Base-by-base conservation (phyloP, 2,888 invertebrate species). In the Aphodius granarius region DNA sequence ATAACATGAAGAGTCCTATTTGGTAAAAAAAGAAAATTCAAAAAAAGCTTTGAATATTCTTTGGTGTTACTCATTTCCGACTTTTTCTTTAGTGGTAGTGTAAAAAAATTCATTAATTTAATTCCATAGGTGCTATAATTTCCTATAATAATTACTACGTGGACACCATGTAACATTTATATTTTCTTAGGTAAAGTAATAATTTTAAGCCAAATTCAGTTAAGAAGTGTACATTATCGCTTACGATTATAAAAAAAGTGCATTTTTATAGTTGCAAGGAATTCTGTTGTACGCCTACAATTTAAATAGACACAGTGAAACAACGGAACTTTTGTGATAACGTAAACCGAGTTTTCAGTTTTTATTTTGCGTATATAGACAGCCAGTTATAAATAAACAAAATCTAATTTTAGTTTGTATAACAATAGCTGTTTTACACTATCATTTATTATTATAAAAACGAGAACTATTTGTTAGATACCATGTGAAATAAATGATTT, bases 201-300 rank as follows among this genome's bases (percentile, higher is more conserved):
- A 65, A 65, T 65, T 18, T 65, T 65, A 65, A 65, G 65, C 19
- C n/a, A 65, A 65, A 65, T 65, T 65, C 16, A 65, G 65, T 65
- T 15, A 65, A 2, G 43, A 9, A 6, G 43, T 43, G 43, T 43
- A 43, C 43, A 43, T 9, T 9, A 43, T 9, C 13, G 43, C 43
- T 43, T 43, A 43, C 13, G 13, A 43, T 43, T 43, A 43, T 43
- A 43, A 43, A 43, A 43, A 9, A 43, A n/a, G n/a, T 13, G 43
- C 43, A 13, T 43, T 43, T 43, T 43, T 43, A 43, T 43, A 43
- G 43, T 43, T 43, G 43, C 43, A 43, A 43, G 43, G 13, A 6
- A 43, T 43, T 43, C 13, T 43, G 43, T 43, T 43, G 43, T 43
- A 43, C 13, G 43, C 43, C 13, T 43, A 43, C 43, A 43, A 43